Percentiles rank a stretch among this genome's conserved stretches.
Evolutionary conservation across 2,113 vertebrate genomes (phyloP).

Genomic region (Catharus bicknelli): DNA sequence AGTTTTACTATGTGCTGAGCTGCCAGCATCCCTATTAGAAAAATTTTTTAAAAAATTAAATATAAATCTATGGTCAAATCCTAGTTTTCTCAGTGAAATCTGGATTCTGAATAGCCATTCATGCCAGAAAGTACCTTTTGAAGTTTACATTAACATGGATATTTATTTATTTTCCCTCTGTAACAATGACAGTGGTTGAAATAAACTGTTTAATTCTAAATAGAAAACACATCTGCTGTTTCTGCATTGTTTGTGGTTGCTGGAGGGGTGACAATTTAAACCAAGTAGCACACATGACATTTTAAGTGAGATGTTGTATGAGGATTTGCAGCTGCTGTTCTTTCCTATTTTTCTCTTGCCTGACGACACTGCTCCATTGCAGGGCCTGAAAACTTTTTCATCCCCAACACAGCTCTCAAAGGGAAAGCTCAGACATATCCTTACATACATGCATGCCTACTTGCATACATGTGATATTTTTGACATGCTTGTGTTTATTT

Average conservation of each 20-base stretch:
- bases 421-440: not conserved
- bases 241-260: slow-evolving; percentile 86
- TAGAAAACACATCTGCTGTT: slow-evolving; percentile 89
- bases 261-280: slow-evolving; percentile 86
- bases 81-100: slow-evolving; percentile 76
- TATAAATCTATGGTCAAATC: slow-evolving; percentile 74
- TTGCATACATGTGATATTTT: not conserved
- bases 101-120: slow-evolving; percentile 71
- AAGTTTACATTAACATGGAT: slow-evolving; percentile 86
- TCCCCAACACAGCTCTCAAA: not conserved
- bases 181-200: slow-evolving; percentile 85
- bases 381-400: slow-evolving; percentile 1
- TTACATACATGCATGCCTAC: not conserved
- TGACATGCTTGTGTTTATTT: rapidly evolving
- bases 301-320: slow-evolving; percentile 87
- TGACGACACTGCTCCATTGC: not conserved
- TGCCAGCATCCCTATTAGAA: slow-evolving; percentile 77
- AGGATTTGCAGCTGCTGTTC: slow-evolving; percentile 82
- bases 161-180: slow-evolving; percentile 88
- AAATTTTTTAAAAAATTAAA: no score
- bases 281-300: slow-evolving; percentile 85
- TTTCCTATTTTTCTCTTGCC: slow-evolving; percentile 36
- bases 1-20: slow-evolving; percentile 71
- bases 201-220: slow-evolving; percentile 89
- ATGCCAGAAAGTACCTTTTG: slow-evolving; percentile 83